Evolutionary conservation across 2,113 vertebrate species (phyloP), one percentile per base, ranked within the genome.

Genomic region (Anser brachyrhynchus): DNA sequence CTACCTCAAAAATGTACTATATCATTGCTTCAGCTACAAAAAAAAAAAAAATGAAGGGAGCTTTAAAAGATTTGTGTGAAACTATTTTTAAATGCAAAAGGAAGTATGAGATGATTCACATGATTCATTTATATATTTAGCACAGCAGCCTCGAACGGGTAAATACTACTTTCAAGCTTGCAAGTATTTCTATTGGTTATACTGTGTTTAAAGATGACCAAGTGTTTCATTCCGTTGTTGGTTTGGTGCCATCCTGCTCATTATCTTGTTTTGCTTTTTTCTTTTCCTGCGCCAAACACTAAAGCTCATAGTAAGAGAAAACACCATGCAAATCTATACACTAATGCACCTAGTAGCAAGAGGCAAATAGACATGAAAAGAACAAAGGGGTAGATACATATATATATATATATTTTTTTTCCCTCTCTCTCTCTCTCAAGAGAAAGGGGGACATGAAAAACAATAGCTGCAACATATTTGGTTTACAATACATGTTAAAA

Each of bases 401-500:
- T 20, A 87, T 70, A 92, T 65, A 22, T 82, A 33, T 93, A 76
- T 94, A 46, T 75, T 39, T 87, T 85, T 39, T 87, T 85, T 72
- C 85, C 37, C 71, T 57, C 20, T 59, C 85, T 41, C 85, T 41
- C 71, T 57, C 25, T 59, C 28, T 41, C 64, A 89, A 84, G 84
- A 83, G 89, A 91, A 84, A 83, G 79, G 25, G 16, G 43, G 62
- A 84, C 80, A 61, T 71, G 59, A 79, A 92, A 96, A 95, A 93
- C 41, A 90, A 89, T 87, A 83, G 62, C 82, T 93, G 75, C 29
- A 78, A 76, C 93, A 49, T 92, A 92, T 91, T 93, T 93, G 25
- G 22, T 52, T 92, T 94, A 89, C 74, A 91, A 76, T 91, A 46
- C 74, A 55, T 88, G 82, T 94, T 93, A 94, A 96, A 95, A 94